phyloP scores from a whole-genome alignment of 2,888 invertebrate genomes.

The Eucera pruinosa region DNA sequence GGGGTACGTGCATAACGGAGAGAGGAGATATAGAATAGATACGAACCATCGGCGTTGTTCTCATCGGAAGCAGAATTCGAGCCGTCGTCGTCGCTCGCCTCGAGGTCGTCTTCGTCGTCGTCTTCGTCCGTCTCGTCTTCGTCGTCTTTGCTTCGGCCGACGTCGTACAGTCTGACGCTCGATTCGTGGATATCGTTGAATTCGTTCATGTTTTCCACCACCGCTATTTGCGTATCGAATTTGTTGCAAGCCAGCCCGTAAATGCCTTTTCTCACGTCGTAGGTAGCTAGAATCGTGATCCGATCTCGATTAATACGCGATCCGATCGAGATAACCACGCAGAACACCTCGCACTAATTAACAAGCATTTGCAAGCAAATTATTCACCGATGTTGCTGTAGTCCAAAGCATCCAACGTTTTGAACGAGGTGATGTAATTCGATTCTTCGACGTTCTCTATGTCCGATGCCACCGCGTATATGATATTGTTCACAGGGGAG shows the following conservation, averaged over 20 bases:
- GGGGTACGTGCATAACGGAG: too few species aligned
- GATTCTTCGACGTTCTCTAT: conserved; percentile 90
- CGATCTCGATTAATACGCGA: too few species aligned
- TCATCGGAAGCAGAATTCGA: conserved; percentile 84
- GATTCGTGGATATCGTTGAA: conserved; percentile 95
- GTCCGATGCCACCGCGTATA: conserved; percentile 94
- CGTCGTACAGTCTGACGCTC: conserved; percentile 95
- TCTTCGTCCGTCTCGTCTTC: conserved; percentile 94
- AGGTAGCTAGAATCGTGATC: conserved; percentile 89
- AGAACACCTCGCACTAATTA: too few species aligned
- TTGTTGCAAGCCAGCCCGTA: conserved; percentile 93
- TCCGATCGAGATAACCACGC: too few species aligned
- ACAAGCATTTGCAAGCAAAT: too few species aligned
- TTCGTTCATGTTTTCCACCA: conserved; percentile 95
- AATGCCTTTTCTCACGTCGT: conserved; percentile 96
- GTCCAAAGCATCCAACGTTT: conserved; percentile 96
- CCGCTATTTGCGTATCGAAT: conserved; percentile 93
- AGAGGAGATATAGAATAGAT: too few species aligned
- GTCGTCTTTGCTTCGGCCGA: conserved; percentile 93
- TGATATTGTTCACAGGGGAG: conserved; percentile 93
- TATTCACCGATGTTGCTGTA: conserved; percentile 95
- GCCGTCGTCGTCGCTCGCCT: conserved; percentile 87
- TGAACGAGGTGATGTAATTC: conserved; percentile 95
- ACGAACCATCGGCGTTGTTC: conserved; percentile 82
- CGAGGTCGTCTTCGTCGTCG: conserved; percentile 87